phyloP scores from a whole-genome alignment of 2,888 invertebrate species.

The Formica aserva region DNA sequence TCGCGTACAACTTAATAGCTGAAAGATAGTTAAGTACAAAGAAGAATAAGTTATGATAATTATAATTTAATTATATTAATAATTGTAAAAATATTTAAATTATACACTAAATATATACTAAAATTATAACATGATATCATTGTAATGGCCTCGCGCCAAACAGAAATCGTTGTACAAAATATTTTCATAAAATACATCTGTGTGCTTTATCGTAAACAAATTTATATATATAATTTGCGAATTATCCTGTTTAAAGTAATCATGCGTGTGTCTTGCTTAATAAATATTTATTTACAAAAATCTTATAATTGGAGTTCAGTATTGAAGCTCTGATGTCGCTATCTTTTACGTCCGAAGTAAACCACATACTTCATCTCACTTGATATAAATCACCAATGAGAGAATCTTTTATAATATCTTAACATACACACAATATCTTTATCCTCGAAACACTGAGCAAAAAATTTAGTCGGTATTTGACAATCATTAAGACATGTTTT shows the following conservation, averaged over 20 bases:
- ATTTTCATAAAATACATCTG: not conserved
- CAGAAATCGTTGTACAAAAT: constrained; percentile 5
- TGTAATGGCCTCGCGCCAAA: not conserved
- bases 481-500: not conserved
- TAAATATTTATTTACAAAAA: constrained; percentile 8
- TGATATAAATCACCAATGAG: constrained; percentile 1
- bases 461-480: not conserved
- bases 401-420: constrained; percentile 15
- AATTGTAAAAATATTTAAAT: not conserved
- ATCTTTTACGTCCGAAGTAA: not conserved
- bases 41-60: not conserved
- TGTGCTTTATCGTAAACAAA: constrained; percentile 4
- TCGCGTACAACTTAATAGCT: not conserved
- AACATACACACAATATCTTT: not conserved
- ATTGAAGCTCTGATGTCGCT: not conserved
- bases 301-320: not conserved
- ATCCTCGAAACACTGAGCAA: not conserved
- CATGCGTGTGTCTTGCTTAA: not conserved
- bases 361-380: not conserved
- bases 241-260: not conserved
- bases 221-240: not conserved
- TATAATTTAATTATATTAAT: constrained; percentile 26
- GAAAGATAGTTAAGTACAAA: not conserved
- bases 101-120: not conserved
- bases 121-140: not conserved